Evolutionary conservation across 2,113 vertebrate genomes (phyloP).

Genomic region (Anseranas semipalmata): DNA sequence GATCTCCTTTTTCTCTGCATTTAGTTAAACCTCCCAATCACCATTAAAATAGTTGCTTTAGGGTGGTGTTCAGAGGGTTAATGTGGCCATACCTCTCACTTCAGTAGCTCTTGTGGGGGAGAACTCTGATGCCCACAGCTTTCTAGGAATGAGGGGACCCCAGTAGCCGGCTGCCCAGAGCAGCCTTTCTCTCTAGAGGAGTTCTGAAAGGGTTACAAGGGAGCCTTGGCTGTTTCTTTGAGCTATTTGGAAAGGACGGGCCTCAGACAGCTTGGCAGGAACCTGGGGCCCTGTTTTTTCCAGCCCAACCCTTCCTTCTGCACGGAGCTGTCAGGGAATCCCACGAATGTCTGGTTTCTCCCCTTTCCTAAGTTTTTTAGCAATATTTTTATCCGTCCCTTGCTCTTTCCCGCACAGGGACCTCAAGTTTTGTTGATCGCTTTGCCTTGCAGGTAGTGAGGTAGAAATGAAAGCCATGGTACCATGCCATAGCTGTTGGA

Average conservation of each 20-base stretch:
- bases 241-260: conserved; percentile 84
- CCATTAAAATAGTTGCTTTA: not conserved
- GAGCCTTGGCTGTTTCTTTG: conserved; percentile 78
- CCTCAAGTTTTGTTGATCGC: conserved; percentile 61
- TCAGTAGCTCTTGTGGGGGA: not conserved
- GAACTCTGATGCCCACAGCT: not conserved
- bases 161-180: not conserved
- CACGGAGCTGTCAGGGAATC: conserved; percentile 91
- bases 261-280: conserved; percentile 89
- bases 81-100: not conserved
- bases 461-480: not conserved
- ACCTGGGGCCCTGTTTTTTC: conserved; percentile 86
- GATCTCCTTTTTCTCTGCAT: not conserved
- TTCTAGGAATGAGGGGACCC: not conserved
- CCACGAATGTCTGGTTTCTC: conserved; percentile 88
- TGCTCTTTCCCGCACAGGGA: conserved; percentile 44
- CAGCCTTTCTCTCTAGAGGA: not conserved
- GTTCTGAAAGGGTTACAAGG: conserved; percentile 75
- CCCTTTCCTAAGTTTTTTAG: conserved; percentile 71
- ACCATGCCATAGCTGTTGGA: not conserved
- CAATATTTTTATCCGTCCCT: conserved; percentile 72
- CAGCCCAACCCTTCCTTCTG: conserved; percentile 88
- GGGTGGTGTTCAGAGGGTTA: not conserved
- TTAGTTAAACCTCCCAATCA: conserved; percentile 6
- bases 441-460: conserved; percentile 50